A percentile compares a stretch with the other conserved stretches of the same genome.
Conservation (phyloP, 1,140 invertebrate species). For the Drosophila subpulchrella region DNA sequence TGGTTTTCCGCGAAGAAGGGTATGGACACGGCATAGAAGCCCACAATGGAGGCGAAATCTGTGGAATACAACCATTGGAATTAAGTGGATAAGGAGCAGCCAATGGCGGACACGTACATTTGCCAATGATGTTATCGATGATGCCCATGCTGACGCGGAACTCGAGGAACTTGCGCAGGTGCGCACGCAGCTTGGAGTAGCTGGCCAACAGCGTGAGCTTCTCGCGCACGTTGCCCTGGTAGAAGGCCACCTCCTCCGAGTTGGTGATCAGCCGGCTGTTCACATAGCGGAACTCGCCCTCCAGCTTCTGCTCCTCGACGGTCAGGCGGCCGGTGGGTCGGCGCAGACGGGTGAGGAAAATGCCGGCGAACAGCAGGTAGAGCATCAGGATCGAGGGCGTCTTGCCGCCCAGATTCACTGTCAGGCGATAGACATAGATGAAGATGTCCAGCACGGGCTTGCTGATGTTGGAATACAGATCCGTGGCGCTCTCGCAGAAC, state of each 20-base stretch:
- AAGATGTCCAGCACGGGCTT: slow-evolving; percentile 98
- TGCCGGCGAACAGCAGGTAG: slow-evolving; percentile 94
- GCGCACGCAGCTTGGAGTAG: slow-evolving; percentile 95
- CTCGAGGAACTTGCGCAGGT: slow-evolving; percentile 95
- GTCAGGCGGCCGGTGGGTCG: slow-evolving; percentile 94
- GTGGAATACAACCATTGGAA: neutral
- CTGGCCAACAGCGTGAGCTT: slow-evolving; percentile 94
- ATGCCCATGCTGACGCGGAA: slow-evolving; percentile 97
- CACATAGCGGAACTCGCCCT: slow-evolving; percentile 98
- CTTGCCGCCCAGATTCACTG: slow-evolving; percentile 93
- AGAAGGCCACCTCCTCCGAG: slow-evolving; percentile 99
- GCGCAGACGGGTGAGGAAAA: slow-evolving; percentile 91
- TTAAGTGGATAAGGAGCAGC: neutral
- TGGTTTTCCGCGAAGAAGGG: slow-evolving; percentile 94
- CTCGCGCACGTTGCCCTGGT: slow-evolving; percentile 96
- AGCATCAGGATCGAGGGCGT: slow-evolving; percentile 94
- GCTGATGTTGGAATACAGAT: slow-evolving; percentile 98
- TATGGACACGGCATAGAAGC: slow-evolving; percentile 97
- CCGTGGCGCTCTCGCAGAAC: slow-evolving; percentile 97
- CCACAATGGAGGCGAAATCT: slow-evolving; percentile 97
- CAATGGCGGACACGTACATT: slow-evolving; percentile 90
- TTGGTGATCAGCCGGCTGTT: slow-evolving; percentile 98
- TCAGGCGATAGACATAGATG: slow-evolving; percentile 96
- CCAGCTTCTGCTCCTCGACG: slow-evolving; percentile 96
- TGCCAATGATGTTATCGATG: slow-evolving; percentile 97